Evolutionary conservation across 2,113 vertebrate genomes (phyloP), one percentile per base, ranked within the genome.

Genomic region (Cyanistes caeruleus): DNA sequence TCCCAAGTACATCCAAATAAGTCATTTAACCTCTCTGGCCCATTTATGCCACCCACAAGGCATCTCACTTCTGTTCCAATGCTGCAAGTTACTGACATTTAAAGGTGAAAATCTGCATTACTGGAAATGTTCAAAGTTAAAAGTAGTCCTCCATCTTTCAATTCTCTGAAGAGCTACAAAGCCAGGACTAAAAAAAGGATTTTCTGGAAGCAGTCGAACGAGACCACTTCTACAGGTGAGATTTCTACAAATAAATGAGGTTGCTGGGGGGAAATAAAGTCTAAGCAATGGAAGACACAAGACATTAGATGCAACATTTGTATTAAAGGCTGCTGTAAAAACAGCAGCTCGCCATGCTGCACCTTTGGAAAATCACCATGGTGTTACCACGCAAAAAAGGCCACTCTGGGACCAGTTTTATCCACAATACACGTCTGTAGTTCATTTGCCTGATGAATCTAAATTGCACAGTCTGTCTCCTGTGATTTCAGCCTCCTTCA

Each of bases 371-470:
- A 88, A 60, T 67, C 76, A 77, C 63, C 21, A 10, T 0, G 31
- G 53, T 10, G 23, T 56, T 43, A 28, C 62, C 52, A 55, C 11
- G 11, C 46, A n/a, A 27, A 85, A 74, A 85, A 46, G 13, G 70
- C 59, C 63, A 27, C 79, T 76, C 46, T 59, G 83, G 88, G 70
- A 77, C 27, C 72, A 48, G 56, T 44, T 90, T 80, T 84, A 74
- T 55, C 51, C 68, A 44, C 55, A 67, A 39, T 6, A 86, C 76
- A 70, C 1, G 3, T 28, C 58, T 81, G 56, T 53, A 68, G 67
- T 56, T 86, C 84, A 62, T 87, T 84, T 93, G 84, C 83, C 78
- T 73, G 81, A 85, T n/a, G 46, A 84, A 95, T 84, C 56, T 60
- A 60, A 84, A 92, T 74, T 84, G 79, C 69, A 73, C 10, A n/a